These are phyloP conservation scores for Lordiphosa andalusiaca DNA, from an alignment of 2,888 invertebrate species.

Conservation along the genomic window DNA sequence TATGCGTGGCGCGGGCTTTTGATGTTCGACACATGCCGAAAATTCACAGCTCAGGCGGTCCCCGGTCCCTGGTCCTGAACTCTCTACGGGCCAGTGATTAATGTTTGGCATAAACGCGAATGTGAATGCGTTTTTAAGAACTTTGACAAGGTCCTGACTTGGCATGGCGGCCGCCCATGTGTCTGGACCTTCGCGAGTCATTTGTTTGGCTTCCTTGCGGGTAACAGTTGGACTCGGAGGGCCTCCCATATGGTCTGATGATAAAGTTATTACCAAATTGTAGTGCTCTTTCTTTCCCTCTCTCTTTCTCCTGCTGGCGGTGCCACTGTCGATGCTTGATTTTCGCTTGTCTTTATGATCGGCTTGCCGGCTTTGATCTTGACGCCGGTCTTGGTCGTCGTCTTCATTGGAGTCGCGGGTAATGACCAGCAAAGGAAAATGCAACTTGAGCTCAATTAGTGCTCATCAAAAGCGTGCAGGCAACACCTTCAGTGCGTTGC, in stretches of 20 bases:
- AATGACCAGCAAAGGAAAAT: constrained; percentile 65
- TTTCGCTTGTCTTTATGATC: constrained; percentile 67
- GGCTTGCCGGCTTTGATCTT: constrained; percentile 67
- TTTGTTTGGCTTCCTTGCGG: constrained; percentile 50
- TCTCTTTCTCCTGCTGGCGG: constrained; percentile 9
- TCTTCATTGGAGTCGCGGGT: constrained; percentile 33
- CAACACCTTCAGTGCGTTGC: constrained; percentile 74
- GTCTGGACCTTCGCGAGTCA: constrained; percentile 42
- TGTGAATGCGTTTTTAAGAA: constrained; percentile 57
- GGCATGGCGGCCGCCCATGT: constrained; percentile 49
- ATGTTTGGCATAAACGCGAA: constrained; percentile 76
- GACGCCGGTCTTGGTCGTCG: constrained; percentile 34
- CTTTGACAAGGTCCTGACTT: constrained; percentile 76
- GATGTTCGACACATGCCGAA: constrained; percentile 74
- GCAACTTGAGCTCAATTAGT: constrained; percentile 73
- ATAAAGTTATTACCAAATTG: constrained; percentile 80
- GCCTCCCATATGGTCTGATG: constrained; percentile 79
- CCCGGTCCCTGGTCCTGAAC: constrained; percentile 25
- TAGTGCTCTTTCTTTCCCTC: constrained; percentile 37
- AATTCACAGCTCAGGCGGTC: constrained; percentile 67
- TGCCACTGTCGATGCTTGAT: constrained; percentile 69
- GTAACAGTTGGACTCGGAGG: constrained; percentile 55
- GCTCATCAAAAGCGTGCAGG: constrained; percentile 74
- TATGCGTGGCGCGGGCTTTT: constrained; percentile 73
- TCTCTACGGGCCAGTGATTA: constrained; percentile 64